Base-by-base conservation (phyloP, 2,888 invertebrate genomes). In the Chloroclystis v-ata region DNA sequence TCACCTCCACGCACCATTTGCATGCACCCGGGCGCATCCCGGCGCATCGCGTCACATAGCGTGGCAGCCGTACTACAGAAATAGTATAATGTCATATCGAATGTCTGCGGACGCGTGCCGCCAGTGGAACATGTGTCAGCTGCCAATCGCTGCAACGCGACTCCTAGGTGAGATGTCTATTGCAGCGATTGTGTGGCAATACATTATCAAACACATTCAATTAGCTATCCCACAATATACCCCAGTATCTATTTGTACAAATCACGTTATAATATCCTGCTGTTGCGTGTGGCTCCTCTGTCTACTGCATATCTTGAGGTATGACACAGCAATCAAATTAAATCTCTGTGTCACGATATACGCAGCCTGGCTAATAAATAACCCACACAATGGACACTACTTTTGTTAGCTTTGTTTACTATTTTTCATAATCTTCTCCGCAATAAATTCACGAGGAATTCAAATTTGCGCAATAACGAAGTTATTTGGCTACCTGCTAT, bases 1-100 rank as follows among this genome's bases (percentile, higher is more conserved):
- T 80, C 77, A 82, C 78, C 77, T 83, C 72, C 72, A 82, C 79
- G 84, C 84, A 82, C 83, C 83, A 85, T 87, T 86, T 85, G 79
- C 72, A 75, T 78, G 79, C 81, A 80, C 70, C 69, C 80, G 77
- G 67, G 78, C 82, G 80, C 78, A 78, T 71, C 78, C 60, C 73
- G 66, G 78, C 78, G 79, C 79, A 75, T 72, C 77, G 57, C 72
- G 62, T 59, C 67, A 69, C 72, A 72, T 69, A 49, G 75, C 58
- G 59, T 57, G 57, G 60, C 64, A 62, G 65, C 61, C 61, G 53
- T 61, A 60, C 69, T 71, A 81, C 82, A 80, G 68, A 79, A 84
- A 84, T 84, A 85, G 80, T 79, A 76, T 80, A 80, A 79, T 78
- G 79, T 83, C 80, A 82, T 83, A 82, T 85, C 82, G 75, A 72